Percentiles rank a stretch among this genome's conserved stretches.
Conservation (phyloP, 2,113 vertebrate species). For the Corydoras maculifer region DNA sequence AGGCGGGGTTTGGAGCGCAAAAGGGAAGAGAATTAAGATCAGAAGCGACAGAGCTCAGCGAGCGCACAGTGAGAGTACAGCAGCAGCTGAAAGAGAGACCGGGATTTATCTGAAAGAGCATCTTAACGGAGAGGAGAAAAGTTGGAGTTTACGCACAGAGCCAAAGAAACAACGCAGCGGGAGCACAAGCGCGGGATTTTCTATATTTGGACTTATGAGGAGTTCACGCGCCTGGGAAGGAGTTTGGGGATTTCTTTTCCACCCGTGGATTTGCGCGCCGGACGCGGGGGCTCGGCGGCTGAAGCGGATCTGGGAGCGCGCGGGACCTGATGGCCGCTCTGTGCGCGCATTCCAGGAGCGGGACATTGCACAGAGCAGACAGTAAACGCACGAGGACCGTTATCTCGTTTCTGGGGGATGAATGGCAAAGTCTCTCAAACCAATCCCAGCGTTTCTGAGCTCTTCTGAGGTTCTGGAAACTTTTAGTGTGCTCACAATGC, state of each 20-base stretch:
- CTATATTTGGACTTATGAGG: not conserved
- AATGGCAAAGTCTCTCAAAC: no score
- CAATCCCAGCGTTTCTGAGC: no score
- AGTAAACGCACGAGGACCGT: no score
- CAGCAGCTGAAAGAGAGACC: not conserved
- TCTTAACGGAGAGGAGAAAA: not conserved
- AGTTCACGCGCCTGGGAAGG: not conserved
- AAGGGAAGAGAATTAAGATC: conserved; percentile 1
- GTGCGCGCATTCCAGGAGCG: not conserved
- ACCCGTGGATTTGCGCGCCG: not conserved
- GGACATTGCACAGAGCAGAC: not conserved
- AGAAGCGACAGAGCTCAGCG: not conserved
- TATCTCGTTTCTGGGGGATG: no score
- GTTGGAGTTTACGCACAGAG: not conserved
- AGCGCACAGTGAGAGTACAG: not conserved
- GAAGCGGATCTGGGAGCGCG: not conserved
- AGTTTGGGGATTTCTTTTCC: not conserved
- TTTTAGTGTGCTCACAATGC: no score
- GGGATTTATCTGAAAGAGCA: not conserved
- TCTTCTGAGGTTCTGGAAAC: no score
- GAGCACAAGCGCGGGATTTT: not conserved
- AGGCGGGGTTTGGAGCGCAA: conserved; percentile 3
- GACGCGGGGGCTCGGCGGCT: not conserved
- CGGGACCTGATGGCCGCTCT: conserved; percentile 7
- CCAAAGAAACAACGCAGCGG: not conserved